Percentiles rank a stretch among this genome's conserved stretches.
Conservation (phyloP, 2,888 invertebrate genomes). For the Scotopteryx bipunctaria region DNA sequence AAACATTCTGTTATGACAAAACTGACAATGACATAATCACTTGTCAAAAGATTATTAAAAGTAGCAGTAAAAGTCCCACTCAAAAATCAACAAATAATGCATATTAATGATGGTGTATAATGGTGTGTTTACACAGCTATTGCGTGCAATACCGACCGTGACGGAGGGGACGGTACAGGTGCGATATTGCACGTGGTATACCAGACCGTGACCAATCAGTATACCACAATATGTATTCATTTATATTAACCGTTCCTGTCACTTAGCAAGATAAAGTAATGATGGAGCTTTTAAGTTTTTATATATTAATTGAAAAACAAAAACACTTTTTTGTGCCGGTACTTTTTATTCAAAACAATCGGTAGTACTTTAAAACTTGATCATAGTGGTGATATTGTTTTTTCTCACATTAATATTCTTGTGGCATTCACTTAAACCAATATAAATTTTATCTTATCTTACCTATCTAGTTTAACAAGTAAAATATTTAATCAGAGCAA, state of each 20-base stretch:
- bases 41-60: no score
- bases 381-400: no score
- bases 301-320: no score
- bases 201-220: slow-evolving; percentile 41
- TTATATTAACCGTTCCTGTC: not conserved
- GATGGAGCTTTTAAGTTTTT: no score
- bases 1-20: no score
- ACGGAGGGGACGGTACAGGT: slow-evolving; percentile 45
- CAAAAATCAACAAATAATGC: not conserved
- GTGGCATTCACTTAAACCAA: no score
- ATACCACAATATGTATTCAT: slow-evolving; percentile 38
- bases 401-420: no score
- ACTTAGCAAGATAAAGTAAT: not conserved
- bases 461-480: slow-evolving; percentile 12
- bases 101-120: not conserved
- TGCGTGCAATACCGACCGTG: slow-evolving; percentile 69
- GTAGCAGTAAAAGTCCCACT: no score
- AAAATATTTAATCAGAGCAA: slow-evolving; percentile 22
- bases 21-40: no score
- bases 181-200: slow-evolving; percentile 39
- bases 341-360: no score
- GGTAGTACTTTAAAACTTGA: no score
- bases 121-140: slow-evolving; percentile 31
- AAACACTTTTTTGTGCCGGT: no score
- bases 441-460: slow-evolving; percentile 6